phyloP scores from a whole-genome alignment of 2,113 vertebrate species.

The Haplotaxodon microlepis region DNA sequence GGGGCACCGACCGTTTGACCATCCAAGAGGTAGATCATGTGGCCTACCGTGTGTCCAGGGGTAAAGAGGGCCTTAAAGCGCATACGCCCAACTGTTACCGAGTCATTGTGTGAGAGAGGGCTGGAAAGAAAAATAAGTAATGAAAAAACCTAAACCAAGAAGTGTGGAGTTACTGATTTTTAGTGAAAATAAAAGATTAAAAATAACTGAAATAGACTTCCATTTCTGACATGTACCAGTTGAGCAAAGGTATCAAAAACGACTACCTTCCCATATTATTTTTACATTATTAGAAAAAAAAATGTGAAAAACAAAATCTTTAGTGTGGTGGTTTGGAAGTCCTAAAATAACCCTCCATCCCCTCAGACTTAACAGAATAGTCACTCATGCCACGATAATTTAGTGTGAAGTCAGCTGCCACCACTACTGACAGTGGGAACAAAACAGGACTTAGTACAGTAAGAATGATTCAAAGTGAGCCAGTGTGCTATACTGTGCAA shows the following conservation, averaged over 20 bases:
- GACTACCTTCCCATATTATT: not conserved
- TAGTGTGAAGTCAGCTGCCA: slow-evolving; percentile 23
- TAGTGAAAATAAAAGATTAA: not conserved
- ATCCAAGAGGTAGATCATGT: slow-evolving; percentile 90
- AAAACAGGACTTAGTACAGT: not conserved
- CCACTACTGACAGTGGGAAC: not conserved
- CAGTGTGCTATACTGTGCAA: not conserved
- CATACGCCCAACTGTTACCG: slow-evolving; percentile 78
- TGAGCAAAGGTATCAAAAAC: not conserved
- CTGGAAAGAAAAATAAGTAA: slow-evolving; percentile 49
- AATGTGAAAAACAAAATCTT: not conserved
- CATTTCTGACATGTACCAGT: not conserved
- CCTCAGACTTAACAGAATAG: not conserved
- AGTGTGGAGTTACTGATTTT: not conserved
- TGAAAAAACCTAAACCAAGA: not conserved
- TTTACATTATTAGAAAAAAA: not conserved
- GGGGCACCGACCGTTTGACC: slow-evolving; percentile 73
- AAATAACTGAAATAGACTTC: not conserved
- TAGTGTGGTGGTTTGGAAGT: not conserved
- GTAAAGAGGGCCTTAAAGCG: slow-evolving; percentile 86
- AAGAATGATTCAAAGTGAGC: not conserved
- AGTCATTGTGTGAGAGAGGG: slow-evolving; percentile 83
- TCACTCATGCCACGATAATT: not conserved
- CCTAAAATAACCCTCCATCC: not conserved
- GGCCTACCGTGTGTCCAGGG: slow-evolving; percentile 92